Base-by-base conservation (phyloP, 2,888 invertebrate species). In the Lepidocyrtoides sp. region DNA sequence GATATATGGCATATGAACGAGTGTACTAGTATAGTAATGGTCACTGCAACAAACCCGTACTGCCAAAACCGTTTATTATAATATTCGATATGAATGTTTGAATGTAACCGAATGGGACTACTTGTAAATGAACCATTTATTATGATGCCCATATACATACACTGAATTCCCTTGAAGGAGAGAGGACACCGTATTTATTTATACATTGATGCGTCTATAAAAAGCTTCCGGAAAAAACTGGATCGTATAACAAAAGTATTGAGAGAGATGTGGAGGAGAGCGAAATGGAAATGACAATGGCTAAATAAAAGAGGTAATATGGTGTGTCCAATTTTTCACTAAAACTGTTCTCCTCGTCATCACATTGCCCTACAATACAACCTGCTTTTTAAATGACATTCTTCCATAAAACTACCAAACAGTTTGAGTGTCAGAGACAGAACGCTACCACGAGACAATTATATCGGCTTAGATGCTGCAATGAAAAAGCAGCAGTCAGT, bases 231-330 rank as follows among this genome's bases (percentile, higher is more conserved):
- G 26, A 63, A 63, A 63, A 63, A 29, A 63, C 63, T 63, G 63
- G 69, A 69, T 69, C 36, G 17, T 12, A 63, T 36, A 36, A 17
- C 69, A 36, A 29, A 63, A 29, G 26, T 63, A 63, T 63, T 63
- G 63, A 63, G 26, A 29, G 23, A 63, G 57, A 29, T 63, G 63
- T 14, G 29, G 14, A n/a, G 12, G 29, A 60, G 60, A 14, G 29
- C 2, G 66, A 69, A 69, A 36, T 23, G 36, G n/a, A n/a, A 69
- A 69, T 69, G 69, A 36, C 69, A 69, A 69, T 17, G 5, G 36
- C 26, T 14, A 63, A 17, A 36, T n/a, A 69, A n/a, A 29, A 23
- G n/a, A n/a, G 69, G 8, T 1, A 20, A 26, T 26, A 26, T 69
- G 32, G 14, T 1, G 29, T 29, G 10, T 36, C 36, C 14, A 12